phyloP scores from a whole-genome alignment of 1,140 invertebrate genomes.

The Goniozus legneri region DNA sequence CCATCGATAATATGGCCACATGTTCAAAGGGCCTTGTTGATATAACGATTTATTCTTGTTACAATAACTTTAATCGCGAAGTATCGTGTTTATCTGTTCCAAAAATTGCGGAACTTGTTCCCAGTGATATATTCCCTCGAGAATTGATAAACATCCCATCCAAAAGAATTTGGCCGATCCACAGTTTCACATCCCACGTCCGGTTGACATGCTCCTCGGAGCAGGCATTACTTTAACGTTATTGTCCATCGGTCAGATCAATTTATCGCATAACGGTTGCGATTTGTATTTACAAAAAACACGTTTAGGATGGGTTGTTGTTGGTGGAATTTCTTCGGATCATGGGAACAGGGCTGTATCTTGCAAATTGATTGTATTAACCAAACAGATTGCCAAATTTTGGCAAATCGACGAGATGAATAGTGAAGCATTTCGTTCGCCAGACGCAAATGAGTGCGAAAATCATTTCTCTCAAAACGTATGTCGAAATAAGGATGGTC shows the following conservation, averaged over 20 bases:
- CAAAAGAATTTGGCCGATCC: conserved; percentile 5
- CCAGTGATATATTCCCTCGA: too few relatives aligned
- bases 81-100: not conserved
- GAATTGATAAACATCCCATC: not conserved
- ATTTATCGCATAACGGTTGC: not conserved
- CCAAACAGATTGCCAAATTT: too few relatives aligned
- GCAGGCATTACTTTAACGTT: not conserved
- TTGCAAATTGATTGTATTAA: too few relatives aligned
- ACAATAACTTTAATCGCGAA: not conserved
- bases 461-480: too few relatives aligned
- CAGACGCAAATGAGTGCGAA: too few relatives aligned
- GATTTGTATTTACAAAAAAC: conserved; percentile 3
- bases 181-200: not conserved
- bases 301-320: not conserved
- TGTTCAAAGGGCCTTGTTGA: not conserved
- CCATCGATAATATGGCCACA: not conserved
- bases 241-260: not conserved
- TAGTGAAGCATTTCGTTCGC: too few relatives aligned
- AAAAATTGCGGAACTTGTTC: not conserved
- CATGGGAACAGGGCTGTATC: too few relatives aligned
- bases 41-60: not conserved
- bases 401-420: too few relatives aligned
- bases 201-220: not conserved
- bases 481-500: too few relatives aligned
- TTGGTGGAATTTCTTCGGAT: not conserved